A percentile compares a stretch with the other conserved stretches of the same genome.
These are phyloP conservation scores for Colius striatus DNA, from an alignment of 2,113 vertebrate species.

Conservation along the genomic window DNA sequence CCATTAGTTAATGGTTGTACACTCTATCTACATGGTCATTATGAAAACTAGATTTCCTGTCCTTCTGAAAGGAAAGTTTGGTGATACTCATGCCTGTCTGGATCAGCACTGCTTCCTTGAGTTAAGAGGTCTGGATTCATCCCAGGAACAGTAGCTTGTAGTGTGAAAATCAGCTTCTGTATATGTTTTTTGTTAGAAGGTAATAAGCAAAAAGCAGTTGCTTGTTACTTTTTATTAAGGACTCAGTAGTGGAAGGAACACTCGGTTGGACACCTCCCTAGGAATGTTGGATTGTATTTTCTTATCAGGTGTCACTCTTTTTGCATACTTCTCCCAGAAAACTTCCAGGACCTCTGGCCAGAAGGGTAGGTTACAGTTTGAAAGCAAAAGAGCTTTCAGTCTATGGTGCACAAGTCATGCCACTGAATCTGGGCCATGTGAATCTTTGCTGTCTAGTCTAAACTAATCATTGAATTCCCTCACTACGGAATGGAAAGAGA, in stretches of 20 bases:
- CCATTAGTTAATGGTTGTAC: background rate
- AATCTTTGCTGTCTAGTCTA: background rate
- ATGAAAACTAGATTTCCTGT: rapidly evolving
- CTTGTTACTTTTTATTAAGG: background rate
- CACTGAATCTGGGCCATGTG: background rate
- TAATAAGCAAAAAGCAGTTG: background rate
- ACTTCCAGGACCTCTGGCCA: background rate
- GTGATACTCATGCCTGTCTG: background rate
- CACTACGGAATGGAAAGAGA: background rate
- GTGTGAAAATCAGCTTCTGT: background rate
- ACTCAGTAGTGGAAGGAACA: background rate
- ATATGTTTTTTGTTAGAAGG: rapidly evolving
- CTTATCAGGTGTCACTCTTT: too few relatives aligned
- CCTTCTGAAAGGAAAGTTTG: background rate
- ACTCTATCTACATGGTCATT: background rate
- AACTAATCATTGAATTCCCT: background rate
- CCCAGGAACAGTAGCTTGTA: background rate
- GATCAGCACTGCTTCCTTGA: background rate
- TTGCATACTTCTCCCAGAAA: background rate
- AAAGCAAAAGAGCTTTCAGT: background rate
- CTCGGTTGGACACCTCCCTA: background rate
- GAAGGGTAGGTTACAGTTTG: background rate
- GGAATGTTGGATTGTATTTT: background rate
- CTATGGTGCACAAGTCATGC: background rate
- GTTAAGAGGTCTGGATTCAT: background rate